A percentile compares a stretch with the other conserved stretches of the same genome.
Evolutionary conservation across 92 coral and sea anemone genomes (phyloP).

Genomic region (Bergia sp.): DNA sequence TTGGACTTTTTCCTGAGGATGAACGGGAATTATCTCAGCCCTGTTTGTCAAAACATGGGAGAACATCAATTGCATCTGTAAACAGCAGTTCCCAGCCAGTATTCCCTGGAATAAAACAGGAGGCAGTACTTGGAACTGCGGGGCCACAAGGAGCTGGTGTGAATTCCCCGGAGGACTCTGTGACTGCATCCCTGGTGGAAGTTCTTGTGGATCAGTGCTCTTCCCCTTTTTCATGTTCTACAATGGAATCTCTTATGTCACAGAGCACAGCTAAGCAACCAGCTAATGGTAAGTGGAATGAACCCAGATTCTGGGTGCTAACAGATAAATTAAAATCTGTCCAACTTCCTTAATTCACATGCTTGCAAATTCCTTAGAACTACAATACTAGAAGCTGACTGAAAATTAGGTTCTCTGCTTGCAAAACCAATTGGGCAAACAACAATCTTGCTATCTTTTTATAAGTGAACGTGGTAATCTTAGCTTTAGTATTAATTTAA

Average conservation of each 20-base stretch:
- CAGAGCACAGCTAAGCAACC: slow-evolving; percentile 55
- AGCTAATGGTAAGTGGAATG: slow-evolving; percentile 10
- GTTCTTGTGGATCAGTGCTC: slow-evolving; percentile 92
- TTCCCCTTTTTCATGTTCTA: slow-evolving; percentile 88
- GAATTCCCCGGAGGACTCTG: slow-evolving; percentile 43
- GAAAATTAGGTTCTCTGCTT: too few relatives aligned
- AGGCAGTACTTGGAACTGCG: slow-evolving; percentile 39
- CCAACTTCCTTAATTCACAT: too few relatives aligned
- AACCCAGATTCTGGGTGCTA: not conserved
- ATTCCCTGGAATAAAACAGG: slow-evolving; percentile 30
- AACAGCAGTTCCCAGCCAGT: slow-evolving; percentile 41
- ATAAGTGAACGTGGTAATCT: too few relatives aligned
- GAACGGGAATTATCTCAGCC: slow-evolving; percentile 37
- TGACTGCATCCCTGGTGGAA: slow-evolving; percentile 67
- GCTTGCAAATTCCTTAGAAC: too few relatives aligned
- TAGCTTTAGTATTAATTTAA: too few relatives aligned
- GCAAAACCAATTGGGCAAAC: too few relatives aligned
- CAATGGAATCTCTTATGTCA: slow-evolving; percentile 70
- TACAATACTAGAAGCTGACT: too few relatives aligned
- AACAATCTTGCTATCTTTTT: too few relatives aligned
- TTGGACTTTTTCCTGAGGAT: slow-evolving; percentile 89
- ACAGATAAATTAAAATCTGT: too few relatives aligned
- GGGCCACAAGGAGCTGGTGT: not conserved
- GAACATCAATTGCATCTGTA: slow-evolving; percentile 41
- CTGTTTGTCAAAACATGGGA: slow-evolving; percentile 22